These are phyloP conservation scores for Synanceia verrucosa DNA, from an alignment of 2,797 vertebrate species.

Conservation along the genomic window DNA sequence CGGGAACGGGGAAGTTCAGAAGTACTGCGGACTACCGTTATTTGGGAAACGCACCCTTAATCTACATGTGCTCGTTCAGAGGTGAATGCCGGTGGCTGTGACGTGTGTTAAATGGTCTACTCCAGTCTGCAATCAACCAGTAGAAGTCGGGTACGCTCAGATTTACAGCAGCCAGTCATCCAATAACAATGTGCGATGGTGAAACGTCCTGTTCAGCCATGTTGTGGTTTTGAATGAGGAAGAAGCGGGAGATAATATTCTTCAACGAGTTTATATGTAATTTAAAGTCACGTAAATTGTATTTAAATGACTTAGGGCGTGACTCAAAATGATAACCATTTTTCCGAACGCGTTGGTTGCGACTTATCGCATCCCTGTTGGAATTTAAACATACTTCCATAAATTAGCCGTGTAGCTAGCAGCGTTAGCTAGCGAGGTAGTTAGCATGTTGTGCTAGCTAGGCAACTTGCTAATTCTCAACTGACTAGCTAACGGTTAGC, in stretches of 20 bases:
- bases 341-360: constrained; percentile 44
- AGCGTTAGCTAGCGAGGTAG: constrained; percentile 66
- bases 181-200: constrained; percentile 71
- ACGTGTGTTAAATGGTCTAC: constrained; percentile 48
- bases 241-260: constrained; percentile 88
- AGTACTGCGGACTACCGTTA: too few relatives aligned
- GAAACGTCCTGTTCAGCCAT: constrained; percentile 78
- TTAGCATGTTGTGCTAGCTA: constrained; percentile 69
- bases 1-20: too few relatives aligned
- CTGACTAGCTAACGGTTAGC: constrained; percentile 57
- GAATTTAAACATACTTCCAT: constrained; percentile 72
- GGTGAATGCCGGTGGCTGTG: constrained; percentile 19
- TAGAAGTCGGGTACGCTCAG: constrained; percentile 44
- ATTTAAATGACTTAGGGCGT: constrained; percentile 32
- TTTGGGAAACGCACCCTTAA: too few relatives aligned
- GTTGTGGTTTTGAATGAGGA: constrained; percentile 91
- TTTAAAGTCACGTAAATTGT: constrained; percentile 54
- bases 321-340: constrained; percentile 50
- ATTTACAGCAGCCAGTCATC: constrained; percentile 26
- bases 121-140: constrained; percentile 50
- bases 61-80: background rate
- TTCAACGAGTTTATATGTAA: constrained; percentile 77
- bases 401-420: constrained; percentile 75
- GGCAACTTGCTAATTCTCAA: constrained; percentile 46
- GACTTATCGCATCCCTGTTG: constrained; percentile 48